Evolutionary conservation across 2,888 invertebrate species (phyloP), one percentile per base, ranked within the genome.

Genomic region (Mesochorus sp.): DNA sequence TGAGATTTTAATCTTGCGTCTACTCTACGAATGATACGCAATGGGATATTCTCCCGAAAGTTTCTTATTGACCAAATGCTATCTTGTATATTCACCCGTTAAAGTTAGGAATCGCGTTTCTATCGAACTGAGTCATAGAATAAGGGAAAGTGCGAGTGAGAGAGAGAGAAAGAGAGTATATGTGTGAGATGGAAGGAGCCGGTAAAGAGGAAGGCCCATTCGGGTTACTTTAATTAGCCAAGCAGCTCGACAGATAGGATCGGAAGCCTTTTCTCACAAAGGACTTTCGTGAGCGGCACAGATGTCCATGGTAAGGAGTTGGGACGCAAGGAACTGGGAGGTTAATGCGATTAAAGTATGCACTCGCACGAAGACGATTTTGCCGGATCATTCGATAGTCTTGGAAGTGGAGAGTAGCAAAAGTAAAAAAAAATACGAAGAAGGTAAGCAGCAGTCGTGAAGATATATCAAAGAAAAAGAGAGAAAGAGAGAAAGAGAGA

Each of bases 311-410:
- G 42, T 6, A 66, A 64, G 70, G 72, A 34, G 61, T 44, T 12
- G 39, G 39, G 10, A 51, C 31, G 67, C 44, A 24, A 47, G 39
- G 47, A 64, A 39, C 62, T 72, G 53, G 68, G 47, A 55, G 75
- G 80, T 81, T 81, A 84, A 84, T 83, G 81, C 80, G 78, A 85
- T 85, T 83, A 85, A 82, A 79, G 77, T 81, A 82, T 84, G 84
- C 85, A 80, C 78, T 83, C 81, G 82, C 85, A 78, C 82, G 85
- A 81, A 80, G 80, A 81, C 75, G 78, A 76, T 82, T 73, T 73
- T 70, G 66, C 71, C 70, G 77, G 74, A 73, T 82, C 79, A 79
- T 77, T 80, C 80, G 77, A 79, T 75, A 78, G 78, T 74, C 74
- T 70, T 74, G 66, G 71, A 74, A 74, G 57, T 64, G 64, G 62